Base-by-base conservation (phyloP, 2,888 invertebrate species). In the Oscheius sp. region DNA sequence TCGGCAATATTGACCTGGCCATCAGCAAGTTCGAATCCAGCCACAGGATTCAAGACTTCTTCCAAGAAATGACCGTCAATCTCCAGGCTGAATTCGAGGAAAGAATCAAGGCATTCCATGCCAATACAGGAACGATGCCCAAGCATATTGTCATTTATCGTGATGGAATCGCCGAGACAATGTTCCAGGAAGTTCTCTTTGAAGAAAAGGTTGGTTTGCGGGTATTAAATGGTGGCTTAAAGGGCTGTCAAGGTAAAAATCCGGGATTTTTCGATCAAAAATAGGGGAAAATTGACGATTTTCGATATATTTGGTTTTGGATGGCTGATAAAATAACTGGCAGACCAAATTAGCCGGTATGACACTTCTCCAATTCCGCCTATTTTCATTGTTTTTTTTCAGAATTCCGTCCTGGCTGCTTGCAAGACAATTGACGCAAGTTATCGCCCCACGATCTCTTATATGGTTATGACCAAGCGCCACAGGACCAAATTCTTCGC, bases 1-100 rank as follows among this genome's bases (percentile, higher is more conserved):
- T 89, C 35, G 89, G 84, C 56, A 88, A 87, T 64, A 73, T 86
- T 9, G 87, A 89, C 76, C 21, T 76, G 9, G 69, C 82, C 52
- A 81, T 84, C 6, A 80, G 76, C 58, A 70, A 49, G 23, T 70
- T 25, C 27, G 71, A 35, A 27, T 9, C 23, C 2, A 23, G 18
- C 9, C 13, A 16, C n/a, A 25, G 55, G 9, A 41, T 63, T 43
- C 71, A 63, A 43, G 7, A 21, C 7, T 29, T 29, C n/a, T 49
- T 21, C 29, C 21, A 63, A 41, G 71, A 61, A 35, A 49, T 21
- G 13, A 35, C 49, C 9, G 46, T 71, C 21, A 18, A 25, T 0
- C 43, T 72, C 29, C 6, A 35, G 0, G 52, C 49, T 1, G 53
- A 63, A 41, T 29, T 72, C 29, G 18, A 1, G 12, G 21, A 23